These are phyloP conservation scores for Agrotis exclamationis DNA, from an alignment of 2,888 invertebrate genomes.

Conservation along the genomic window DNA sequence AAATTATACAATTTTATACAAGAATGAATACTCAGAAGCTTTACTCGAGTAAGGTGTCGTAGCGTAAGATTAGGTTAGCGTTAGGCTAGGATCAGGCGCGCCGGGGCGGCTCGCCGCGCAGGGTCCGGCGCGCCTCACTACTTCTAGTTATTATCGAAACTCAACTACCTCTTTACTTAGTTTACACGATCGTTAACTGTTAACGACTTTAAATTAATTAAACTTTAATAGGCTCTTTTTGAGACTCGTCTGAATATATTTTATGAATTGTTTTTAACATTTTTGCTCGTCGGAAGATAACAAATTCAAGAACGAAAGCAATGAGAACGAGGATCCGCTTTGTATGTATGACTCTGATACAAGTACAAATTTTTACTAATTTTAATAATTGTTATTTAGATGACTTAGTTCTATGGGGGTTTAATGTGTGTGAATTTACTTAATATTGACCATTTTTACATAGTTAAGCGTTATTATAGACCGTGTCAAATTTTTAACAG, in stretches of 20 bases:
- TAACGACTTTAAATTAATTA: slow-evolving; percentile 84
- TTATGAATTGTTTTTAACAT: slow-evolving; percentile 87
- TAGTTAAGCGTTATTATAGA: slow-evolving; percentile 77
- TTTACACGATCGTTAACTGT: slow-evolving; percentile 86
- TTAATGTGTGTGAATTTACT: slow-evolving; percentile 78
- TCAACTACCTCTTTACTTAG: slow-evolving; percentile 91
- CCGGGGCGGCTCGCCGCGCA: slow-evolving; percentile 87
- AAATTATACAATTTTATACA: slow-evolving; percentile 90
- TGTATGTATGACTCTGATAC: slow-evolving; percentile 87
- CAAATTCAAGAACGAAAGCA: slow-evolving; percentile 40
- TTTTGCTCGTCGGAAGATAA: slow-evolving; percentile 80
- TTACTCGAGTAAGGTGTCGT: slow-evolving; percentile 90
- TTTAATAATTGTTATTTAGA: slow-evolving; percentile 90
- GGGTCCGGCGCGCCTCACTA: slow-evolving; percentile 86
- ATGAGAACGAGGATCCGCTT: slow-evolving; percentile 76
- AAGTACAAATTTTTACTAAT: slow-evolving; percentile 91
- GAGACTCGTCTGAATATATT: slow-evolving; percentile 89
- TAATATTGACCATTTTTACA: slow-evolving; percentile 72
- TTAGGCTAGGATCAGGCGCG: slow-evolving; percentile 80
- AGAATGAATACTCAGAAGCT: slow-evolving; percentile 91
- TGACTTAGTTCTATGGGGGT: slow-evolving; percentile 82
- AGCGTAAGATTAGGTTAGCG: slow-evolving; percentile 80
- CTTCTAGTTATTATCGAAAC: slow-evolving; percentile 87
- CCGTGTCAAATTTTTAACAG: slow-evolving; percentile 77
- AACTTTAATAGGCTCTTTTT: slow-evolving; percentile 80